phyloP scores from a whole-genome alignment of 1,140 invertebrate species.

The Lysiphlebus fabarum region DNA sequence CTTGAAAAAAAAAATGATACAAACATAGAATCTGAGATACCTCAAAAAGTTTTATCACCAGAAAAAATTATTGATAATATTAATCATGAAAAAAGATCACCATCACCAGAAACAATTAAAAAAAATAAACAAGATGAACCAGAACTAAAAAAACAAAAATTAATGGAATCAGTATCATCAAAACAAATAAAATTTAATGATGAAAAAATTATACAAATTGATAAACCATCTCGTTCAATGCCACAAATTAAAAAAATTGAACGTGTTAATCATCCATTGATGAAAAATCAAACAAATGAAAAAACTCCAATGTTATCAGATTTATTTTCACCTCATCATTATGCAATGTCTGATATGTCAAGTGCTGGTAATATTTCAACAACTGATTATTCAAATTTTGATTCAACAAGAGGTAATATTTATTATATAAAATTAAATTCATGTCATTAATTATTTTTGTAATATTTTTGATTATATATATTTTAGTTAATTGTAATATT shows the following conservation, averaged over 20 bases:
- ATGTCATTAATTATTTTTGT: neutral
- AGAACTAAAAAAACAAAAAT: neutral
- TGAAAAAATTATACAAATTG: neutral
- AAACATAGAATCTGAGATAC: constrained; percentile 1
- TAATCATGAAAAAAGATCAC: neutral
- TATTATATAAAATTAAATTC: neutral
- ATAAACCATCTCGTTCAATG: no score
- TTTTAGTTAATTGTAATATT: no score
- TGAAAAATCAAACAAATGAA: constrained; percentile 9
- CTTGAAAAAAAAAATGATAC: constrained; percentile 8
- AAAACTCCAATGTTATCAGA: constrained; percentile 13
- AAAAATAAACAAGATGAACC: neutral
- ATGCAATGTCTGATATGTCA: constrained; percentile 2
- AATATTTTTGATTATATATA: no score
- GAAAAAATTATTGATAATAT: neutral
- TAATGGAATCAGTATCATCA: neutral
- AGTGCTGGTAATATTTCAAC: constrained; percentile 2
- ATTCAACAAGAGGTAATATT: neutral
- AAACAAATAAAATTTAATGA: neutral
- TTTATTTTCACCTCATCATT: constrained; percentile 11
- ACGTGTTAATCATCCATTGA: constrained; percentile 1
- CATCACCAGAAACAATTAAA: neutral
- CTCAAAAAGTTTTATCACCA: neutral
- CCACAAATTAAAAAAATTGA: constrained; percentile 13
- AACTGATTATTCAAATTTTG: constrained; percentile 1